Base-by-base conservation (phyloP, 2,888 invertebrate species). In the Patella depressa region DNA sequence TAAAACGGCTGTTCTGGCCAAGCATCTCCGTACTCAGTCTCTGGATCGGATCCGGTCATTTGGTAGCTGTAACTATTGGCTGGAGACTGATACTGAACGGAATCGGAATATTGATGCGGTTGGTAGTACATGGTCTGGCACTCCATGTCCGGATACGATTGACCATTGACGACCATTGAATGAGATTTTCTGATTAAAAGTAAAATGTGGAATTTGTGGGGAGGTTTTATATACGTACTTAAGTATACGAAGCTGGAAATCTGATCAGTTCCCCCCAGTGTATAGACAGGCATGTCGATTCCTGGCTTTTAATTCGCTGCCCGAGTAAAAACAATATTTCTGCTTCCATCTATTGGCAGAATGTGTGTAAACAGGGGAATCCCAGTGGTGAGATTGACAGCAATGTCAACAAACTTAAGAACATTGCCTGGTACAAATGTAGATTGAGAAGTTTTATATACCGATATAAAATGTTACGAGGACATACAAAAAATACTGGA, bases 261-360 rank as follows among this genome's bases (percentile, higher is more conserved):
- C 24, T 65, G 65, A 65, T 65, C 19, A 65, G 65, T 65, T 45
- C 45, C 45, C 45, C 1, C 45, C 9, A 45, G 45, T 45, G 45
- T 45, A 45, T 45, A 45, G 45, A 45, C 45, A 45, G 45, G 45
- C 45, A 45, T 45, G 45, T 45, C 45, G 45, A 45, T 45, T 45
- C 24, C 65, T 65, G 65, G 19, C 19, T 65, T 65, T 65, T 65
- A 65, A 65, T 65, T 65, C 65, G 65, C 65, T 24, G 65, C 65
- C 65, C 9, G 12, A 65, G 65, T 24, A 65, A 65, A 24, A 65
- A 65, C 24, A 65, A 65, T 65, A 65, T 65, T 65, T 19, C 24
- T 65, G 65, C 19, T 14, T 19, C 24, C 19, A 24, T 24, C 24
- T 19, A 65, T 65, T 65, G 65, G 65, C 24, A 65, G 65, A 65